Conservation (phyloP, 1,140 invertebrate genomes). For the Drosophila tani region DNA sequence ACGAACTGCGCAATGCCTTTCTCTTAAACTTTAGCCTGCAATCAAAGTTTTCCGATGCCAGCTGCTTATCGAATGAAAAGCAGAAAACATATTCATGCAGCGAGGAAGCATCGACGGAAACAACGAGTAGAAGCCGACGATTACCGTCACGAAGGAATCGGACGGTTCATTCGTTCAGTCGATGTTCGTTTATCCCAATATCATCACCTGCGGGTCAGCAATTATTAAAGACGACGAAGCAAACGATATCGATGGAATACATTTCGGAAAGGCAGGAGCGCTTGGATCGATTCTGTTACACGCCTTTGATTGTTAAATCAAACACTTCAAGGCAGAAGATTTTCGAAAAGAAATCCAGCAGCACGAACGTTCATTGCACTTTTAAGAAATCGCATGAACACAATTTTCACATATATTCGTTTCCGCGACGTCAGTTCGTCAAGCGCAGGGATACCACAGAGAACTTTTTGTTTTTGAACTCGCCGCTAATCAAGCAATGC, state of each 20-base stretch:
- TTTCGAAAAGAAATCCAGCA: conserved; percentile 84
- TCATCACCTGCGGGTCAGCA: conserved; percentile 87
- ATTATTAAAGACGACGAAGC: conserved; percentile 86
- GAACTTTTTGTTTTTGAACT: conserved; percentile 79
- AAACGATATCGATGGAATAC: conserved; percentile 85
- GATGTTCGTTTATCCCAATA: conserved; percentile 86
- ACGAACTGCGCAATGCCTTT: conserved; percentile 74
- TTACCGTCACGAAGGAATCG: conserved; percentile 85
- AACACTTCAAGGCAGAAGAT: conserved; percentile 85
- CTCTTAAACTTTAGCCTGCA: conserved; percentile 79
- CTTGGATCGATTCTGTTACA: conserved; percentile 86
- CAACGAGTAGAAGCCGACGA: conserved; percentile 69
- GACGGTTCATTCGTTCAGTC: conserved; percentile 85
- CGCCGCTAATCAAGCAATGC: conserved; percentile 80
- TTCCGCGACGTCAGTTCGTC: conserved; percentile 82
- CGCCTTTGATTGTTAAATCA: conserved; percentile 83
- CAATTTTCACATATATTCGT: conserved; percentile 86
- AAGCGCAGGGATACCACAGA: conserved; percentile 68
- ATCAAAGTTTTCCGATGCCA: conserved; percentile 46
- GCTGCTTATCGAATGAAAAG: conserved; percentile 46
- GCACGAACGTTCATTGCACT: conserved; percentile 84
- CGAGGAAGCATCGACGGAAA: conserved; percentile 51
- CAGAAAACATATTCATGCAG: conserved; percentile 56
- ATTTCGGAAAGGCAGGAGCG: conserved; percentile 86
- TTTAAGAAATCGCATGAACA: conserved; percentile 82